phyloP scores from a whole-genome alignment of 2,113 vertebrate genomes.

The Gallinago jamesoni region DNA sequence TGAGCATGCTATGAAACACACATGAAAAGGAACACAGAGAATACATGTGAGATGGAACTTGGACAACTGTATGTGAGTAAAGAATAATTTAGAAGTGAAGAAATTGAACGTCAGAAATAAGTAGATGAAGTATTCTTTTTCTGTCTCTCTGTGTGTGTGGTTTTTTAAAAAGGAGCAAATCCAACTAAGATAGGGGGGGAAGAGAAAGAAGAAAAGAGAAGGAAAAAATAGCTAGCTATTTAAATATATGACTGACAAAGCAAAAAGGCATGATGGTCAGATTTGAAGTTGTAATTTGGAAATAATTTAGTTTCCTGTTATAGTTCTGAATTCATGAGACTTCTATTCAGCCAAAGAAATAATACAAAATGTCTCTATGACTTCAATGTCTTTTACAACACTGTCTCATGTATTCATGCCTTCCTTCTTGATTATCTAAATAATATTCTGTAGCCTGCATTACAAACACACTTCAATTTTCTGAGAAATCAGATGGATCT shows the following conservation, averaged over 20 bases:
- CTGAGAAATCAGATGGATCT: not conserved
- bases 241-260: not conserved
- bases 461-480: not conserved
- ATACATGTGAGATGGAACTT: not conserved
- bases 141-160: not conserved
- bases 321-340: not conserved
- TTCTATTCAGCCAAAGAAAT: not conserved
- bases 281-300: not conserved
- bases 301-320: not conserved
- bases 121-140: not conserved
- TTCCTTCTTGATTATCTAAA: not conserved
- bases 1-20: not conserved
- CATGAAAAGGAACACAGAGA: not conserved
- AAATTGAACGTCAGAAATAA: not conserved
- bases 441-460: not conserved
- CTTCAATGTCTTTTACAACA: not conserved
- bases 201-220: not conserved
- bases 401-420: not conserved
- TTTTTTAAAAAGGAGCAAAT: not conserved
- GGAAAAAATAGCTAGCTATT: not conserved
- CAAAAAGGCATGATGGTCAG: not conserved
- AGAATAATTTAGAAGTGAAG: not conserved
- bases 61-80: not conserved
- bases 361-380: not conserved
- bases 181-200: not conserved